Base-by-base conservation (phyloP, 2,797 vertebrate species). In the Sebastes taczanowskii region DNA sequence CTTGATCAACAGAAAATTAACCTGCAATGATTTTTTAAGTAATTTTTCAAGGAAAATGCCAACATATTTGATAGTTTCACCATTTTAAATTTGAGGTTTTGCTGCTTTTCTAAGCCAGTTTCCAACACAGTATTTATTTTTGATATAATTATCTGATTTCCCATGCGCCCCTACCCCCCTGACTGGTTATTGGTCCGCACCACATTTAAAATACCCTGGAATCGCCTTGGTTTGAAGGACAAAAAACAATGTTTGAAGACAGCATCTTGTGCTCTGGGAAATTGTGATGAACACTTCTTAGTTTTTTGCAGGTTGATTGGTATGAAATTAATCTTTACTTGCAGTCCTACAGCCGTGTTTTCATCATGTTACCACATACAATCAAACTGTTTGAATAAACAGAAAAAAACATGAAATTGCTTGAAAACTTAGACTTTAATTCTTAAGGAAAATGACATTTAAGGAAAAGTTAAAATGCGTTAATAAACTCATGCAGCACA, bases 391-490 rank as follows among this genome's bases (percentile, higher is more conserved):
- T 30, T 2, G 23, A 88, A 71, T 27, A 66, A 78, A 77, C 32
- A 49, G 13, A 42, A 27, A 3, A 32, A 32, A 4, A 23, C 38
- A 34, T 14, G 5, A 35, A 56, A 23, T 65, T 92, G 92, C 90
- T 89, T 91, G 82, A 86, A 90, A 85, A 84, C 20, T 11, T 85
- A 53, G 2, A 73, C 59, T 93, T 93, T 91, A 91, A 77, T 94
- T 88, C 25, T 86, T 68, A 70, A 82, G 74, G 42, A 71, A 82
- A 74, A 80, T 61, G 1, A 52, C 34, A 80, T 35, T 29, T 27
- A 70, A 65, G 25, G 22, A 78, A 52, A 78, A 34, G 53, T 84
- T 77, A 35, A 59, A 76, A 53, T 22, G 2, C 71, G 78, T 74
- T 67, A 71, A 77, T 68, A 71, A 58, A 83, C 42, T 62, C 23